phyloP scores from a whole-genome alignment of 2,797 vertebrate genomes.

The Bradypodion pumilum region DNA sequence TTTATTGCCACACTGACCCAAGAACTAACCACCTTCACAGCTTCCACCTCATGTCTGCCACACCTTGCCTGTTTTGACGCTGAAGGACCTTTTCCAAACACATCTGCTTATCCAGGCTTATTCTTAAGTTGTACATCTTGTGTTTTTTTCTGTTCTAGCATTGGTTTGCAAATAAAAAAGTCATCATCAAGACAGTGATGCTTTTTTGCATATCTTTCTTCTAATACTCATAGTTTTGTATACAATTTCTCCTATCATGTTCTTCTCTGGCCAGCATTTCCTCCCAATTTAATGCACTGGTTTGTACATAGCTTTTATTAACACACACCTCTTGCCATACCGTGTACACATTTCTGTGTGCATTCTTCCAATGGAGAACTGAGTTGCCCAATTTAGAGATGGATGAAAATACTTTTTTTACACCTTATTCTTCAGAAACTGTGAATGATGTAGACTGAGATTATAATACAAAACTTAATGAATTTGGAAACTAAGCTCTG shows the following conservation, averaged over 20 bases:
- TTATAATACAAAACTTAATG: neutral
- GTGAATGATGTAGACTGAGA: neutral
- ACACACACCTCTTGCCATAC: neutral
- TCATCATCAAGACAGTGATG: neutral
- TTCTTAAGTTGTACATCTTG: neutral
- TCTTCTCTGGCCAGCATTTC: neutral
- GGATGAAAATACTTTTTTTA: neutral
- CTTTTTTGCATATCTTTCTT: neutral
- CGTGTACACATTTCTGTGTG: neutral
- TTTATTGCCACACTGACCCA: too few species aligned
- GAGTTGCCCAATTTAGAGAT: neutral
- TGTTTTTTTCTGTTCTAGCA: neutral
- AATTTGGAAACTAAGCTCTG: too few species aligned
- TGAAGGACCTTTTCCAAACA: neutral
- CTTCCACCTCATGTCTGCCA: neutral
- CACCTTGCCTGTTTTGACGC: too few species aligned
- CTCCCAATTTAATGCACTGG: neutral
- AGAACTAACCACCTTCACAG: neutral
- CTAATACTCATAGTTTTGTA: neutral
- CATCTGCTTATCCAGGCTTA: neutral
- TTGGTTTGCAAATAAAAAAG: neutral
- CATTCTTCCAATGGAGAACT: neutral
- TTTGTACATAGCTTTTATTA: neutral
- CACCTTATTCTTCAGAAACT: neutral
- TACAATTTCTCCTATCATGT: neutral